Percentiles rank a stretch among this genome's conserved stretches.
phyloP scores from a whole-genome alignment of 2,113 vertebrate genomes.

The Cynopterus brachyotis region DNA sequence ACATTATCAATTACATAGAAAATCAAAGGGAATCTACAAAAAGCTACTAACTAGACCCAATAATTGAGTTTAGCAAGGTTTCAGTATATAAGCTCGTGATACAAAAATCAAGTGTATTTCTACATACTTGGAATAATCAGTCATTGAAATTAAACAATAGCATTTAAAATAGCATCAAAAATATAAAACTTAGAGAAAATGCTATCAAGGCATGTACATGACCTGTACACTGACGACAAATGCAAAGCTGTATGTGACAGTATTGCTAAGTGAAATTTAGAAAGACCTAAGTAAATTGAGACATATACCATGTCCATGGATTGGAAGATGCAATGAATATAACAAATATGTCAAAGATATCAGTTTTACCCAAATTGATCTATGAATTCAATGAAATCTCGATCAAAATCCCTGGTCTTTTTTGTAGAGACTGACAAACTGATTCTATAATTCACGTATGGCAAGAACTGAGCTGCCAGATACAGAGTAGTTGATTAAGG shows the following conservation, averaged over 20 bases:
- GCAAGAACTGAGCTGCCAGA: background rate
- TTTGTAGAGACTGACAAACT: background rate
- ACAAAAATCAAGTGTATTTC: background rate
- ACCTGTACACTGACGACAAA: background rate
- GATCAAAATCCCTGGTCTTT: background rate
- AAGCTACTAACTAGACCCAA: background rate
- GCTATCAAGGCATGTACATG: background rate
- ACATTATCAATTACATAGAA: background rate
- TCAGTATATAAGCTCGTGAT: background rate
- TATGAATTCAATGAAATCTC: background rate
- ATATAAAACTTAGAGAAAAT: background rate
- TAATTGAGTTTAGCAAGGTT: background rate
- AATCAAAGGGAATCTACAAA: background rate
- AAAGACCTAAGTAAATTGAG: background rate
- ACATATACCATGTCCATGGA: background rate
- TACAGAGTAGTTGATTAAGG: background rate
- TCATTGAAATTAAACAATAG: background rate
- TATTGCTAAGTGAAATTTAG: background rate
- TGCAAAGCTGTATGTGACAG: background rate
- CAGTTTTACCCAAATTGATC: background rate
- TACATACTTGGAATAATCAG: background rate
- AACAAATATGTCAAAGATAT: background rate
- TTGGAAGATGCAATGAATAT: background rate
- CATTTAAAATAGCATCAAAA: background rate
- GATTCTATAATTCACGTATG: background rate